Evolutionary conservation across 2,113 vertebrate genomes (phyloP).

Genomic region (Onychostoma macrolepis): DNA sequence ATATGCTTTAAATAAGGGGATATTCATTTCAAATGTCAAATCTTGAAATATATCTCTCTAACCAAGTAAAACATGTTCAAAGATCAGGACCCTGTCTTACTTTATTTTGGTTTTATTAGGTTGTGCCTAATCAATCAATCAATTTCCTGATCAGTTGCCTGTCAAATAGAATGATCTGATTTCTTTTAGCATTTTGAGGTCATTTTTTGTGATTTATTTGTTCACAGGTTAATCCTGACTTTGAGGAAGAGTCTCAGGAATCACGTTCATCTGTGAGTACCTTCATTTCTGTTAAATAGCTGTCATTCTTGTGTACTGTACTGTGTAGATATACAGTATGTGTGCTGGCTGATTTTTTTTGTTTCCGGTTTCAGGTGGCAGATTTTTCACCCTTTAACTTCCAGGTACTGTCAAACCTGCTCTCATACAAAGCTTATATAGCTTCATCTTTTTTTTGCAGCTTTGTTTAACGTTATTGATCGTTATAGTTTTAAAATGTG

Average conservation of each 20-base stretch:
- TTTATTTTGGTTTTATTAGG: background rate
- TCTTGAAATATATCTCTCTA: background rate
- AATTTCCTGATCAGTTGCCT: background rate
- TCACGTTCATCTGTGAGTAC: constrained; percentile 90
- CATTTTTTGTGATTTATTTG: background rate
- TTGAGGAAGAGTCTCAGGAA: constrained; percentile 92
- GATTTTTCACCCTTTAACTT: constrained; percentile 83
- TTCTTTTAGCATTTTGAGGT: constrained; percentile 3
- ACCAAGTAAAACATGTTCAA: background rate
- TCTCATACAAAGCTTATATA: background rate
- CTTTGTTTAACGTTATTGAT: background rate
- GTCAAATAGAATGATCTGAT: background rate
- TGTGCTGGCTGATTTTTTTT: constrained; percentile 47
- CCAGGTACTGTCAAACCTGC: constrained; percentile 71
- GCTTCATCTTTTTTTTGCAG: background rate
- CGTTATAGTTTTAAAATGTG: background rate
- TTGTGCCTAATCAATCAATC: background rate
- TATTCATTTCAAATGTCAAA: background rate
- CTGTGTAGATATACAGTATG: background rate
- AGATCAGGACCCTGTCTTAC: background rate
- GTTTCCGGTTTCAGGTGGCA: constrained; percentile 72
- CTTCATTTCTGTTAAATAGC: constrained; percentile 49
- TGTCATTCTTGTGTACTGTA: constrained; percentile 54
- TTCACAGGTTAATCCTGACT: constrained; percentile 90
- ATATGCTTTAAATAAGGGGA: background rate